phyloP scores from a whole-genome alignment of 2,888 invertebrate genomes.

The Synanthedon tipuliformis region DNA sequence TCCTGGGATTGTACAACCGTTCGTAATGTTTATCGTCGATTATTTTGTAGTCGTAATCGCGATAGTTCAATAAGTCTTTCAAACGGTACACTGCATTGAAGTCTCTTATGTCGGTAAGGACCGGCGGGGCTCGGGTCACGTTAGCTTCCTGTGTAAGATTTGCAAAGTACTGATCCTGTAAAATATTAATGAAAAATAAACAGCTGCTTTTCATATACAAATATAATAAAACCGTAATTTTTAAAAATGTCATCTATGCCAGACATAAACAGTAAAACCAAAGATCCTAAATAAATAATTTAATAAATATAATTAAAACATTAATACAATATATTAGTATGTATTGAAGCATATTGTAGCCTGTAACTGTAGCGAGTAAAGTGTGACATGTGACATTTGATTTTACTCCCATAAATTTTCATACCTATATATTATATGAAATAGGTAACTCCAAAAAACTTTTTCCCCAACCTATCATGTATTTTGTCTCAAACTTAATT shows the following conservation, averaged over 20 bases:
- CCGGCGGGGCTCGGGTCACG: slow-evolving; percentile 34
- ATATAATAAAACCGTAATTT: not conserved
- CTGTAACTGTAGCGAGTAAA: no score
- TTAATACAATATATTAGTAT: no score
- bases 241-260: no score
- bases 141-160: slow-evolving; percentile 46
- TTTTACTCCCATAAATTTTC: no score
- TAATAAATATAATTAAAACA: no score
- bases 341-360: no score
- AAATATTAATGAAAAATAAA: slow-evolving; percentile 3
- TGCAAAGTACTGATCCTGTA: slow-evolving; percentile 49
- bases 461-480: no score
- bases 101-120: slow-evolving; percentile 41
- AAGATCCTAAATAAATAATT: no score
- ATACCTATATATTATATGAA: no score
- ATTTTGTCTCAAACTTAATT: not conserved
- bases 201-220: not conserved
- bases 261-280: no score
- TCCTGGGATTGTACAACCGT: slow-evolving; percentile 35
- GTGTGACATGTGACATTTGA: no score
- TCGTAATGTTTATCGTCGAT: slow-evolving; percentile 35
- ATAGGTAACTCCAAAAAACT: no score
- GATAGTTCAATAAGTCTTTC: slow-evolving; percentile 49
- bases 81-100: slow-evolving; percentile 47
- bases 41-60: slow-evolving; percentile 48